Evolutionary conservation across 2,113 vertebrate genomes (phyloP), one percentile per base, ranked within the genome.

Genomic region (Nothoprocta pentlandii): DNA sequence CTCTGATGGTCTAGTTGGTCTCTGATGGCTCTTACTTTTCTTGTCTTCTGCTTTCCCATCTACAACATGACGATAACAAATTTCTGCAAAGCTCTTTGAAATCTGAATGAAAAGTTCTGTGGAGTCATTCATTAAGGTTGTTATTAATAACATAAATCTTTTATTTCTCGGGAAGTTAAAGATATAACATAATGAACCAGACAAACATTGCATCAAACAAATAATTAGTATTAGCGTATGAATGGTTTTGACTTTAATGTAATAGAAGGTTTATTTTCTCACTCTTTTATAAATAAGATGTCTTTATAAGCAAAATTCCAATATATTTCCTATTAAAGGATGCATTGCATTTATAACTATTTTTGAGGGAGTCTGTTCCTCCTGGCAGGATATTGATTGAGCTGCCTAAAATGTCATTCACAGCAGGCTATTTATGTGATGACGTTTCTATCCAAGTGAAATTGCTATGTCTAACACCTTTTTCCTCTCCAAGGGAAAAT

Each of bases 391-490:
- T 90, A 95, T 78, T 86, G 85, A 94, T 69, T 87, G 83, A 90
- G 49, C 69, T 85, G 23, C 84, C 87, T 51, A 74, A 85, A 87
- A 59, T 90, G 68, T 85, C 61, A 58, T 67, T 80, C 90, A 80
- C 77, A 90, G 69, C 44, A 82, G 7, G 16, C 51, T 80, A 42
- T 89, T 69, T 67, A 87, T 75, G 12, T 92, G 89, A 78, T 77
- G 78, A 89, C 28, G 30, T 76, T 80, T 89, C 84, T 62, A 75
- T 82, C 68, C 73, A 75, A 66, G 69, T 51, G 56, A 96, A 96
- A 95, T 78, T 82, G 76, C 74, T 92, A 77, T 56, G 28, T 88
- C 81, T 93, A 92, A 97, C 77, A 85, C 61, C 64, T 90, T 95
- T 86, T 91, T 49, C 58, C 82, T 59, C 64, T 85, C 73, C 68